These are phyloP conservation scores for Passer montanus DNA, from an alignment of 2,113 vertebrate genomes.

Conservation along the genomic window DNA sequence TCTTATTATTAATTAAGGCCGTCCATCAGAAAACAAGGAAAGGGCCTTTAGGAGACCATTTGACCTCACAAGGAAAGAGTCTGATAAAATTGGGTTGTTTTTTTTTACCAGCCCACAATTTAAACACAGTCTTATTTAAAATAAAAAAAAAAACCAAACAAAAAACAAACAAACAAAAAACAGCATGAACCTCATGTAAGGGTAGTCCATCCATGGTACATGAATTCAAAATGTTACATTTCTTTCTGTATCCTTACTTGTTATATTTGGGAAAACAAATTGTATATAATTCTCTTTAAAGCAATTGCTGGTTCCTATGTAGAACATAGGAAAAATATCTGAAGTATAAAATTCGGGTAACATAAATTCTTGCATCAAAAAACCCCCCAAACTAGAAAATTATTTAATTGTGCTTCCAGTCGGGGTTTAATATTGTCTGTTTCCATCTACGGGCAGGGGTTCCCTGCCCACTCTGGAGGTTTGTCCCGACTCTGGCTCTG, in stretches of 20 bases:
- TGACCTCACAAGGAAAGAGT: not conserved
- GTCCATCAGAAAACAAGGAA: not conserved
- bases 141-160: not conserved
- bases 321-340: not conserved
- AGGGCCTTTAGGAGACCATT: not conserved
- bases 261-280: not conserved
- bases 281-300: not conserved
- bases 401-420: rapidly evolving
- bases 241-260: not conserved
- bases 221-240: not conserved
- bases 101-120: not conserved
- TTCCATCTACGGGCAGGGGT: not conserved
- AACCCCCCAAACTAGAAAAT: not conserved
- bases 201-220: not conserved
- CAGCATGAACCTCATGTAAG: not conserved
- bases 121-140: not conserved
- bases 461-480: not conserved
- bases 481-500: not conserved
- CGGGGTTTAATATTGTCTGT: not conserved
- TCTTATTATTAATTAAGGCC: not conserved
- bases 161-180: not conserved
- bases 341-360: not conserved
- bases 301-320: not conserved
- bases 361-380: not conserved
- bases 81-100: not conserved